Percentiles rank a stretch among this genome's conserved stretches.
phyloP scores from a whole-genome alignment of 2,113 vertebrate species.

The Oncorhynchus tshawytscha region DNA sequence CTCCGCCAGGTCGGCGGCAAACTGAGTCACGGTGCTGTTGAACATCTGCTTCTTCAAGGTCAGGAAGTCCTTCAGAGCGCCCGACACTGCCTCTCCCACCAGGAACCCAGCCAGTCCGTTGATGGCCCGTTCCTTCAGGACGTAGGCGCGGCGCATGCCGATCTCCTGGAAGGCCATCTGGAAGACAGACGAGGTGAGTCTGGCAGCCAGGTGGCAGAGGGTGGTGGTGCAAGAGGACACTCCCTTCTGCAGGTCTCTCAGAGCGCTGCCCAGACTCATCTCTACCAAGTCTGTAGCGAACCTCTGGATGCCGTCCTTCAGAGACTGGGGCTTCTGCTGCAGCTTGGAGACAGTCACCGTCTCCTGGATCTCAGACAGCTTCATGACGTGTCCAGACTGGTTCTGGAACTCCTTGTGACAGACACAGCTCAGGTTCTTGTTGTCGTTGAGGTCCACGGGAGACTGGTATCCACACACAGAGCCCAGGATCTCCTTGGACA shows the following conservation, averaged over 20 bases:
- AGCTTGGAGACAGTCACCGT: slow-evolving; percentile 72
- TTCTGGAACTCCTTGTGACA: slow-evolving; percentile 77
- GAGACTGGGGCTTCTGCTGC: slow-evolving; percentile 78
- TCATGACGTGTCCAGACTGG: slow-evolving; percentile 72
- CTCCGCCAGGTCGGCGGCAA: slow-evolving; percentile 92
- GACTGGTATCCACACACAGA: slow-evolving; percentile 83
- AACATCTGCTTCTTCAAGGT: slow-evolving; percentile 93
- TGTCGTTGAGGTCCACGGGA: slow-evolving; percentile 71
- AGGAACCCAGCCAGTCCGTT: slow-evolving; percentile 86
- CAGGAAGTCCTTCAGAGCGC: slow-evolving; percentile 87
- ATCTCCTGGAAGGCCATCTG: slow-evolving; percentile 98
- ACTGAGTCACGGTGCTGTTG: slow-evolving; percentile 83
- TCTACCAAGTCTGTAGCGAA: slow-evolving; percentile 93
- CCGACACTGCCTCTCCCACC: slow-evolving; percentile 88
- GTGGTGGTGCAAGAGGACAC: slow-evolving; percentile 91
- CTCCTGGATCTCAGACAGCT: slow-evolving; percentile 78
- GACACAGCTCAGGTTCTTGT: slow-evolving; percentile 78
- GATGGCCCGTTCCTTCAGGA: slow-evolving; percentile 87
- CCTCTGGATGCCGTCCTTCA: slow-evolving; percentile 90
- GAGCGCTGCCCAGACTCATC: slow-evolving; percentile 90
- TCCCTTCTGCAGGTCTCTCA: slow-evolving; percentile 92
- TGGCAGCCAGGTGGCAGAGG: slow-evolving; percentile 88
- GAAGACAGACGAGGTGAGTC: slow-evolving; percentile 90
- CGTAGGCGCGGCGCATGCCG: slow-evolving; percentile 83
- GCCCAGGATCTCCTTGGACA: slow-evolving; percentile 87